Evolutionary conservation across 2,113 vertebrate genomes (phyloP).

Genomic region (Scortum barcoo): DNA sequence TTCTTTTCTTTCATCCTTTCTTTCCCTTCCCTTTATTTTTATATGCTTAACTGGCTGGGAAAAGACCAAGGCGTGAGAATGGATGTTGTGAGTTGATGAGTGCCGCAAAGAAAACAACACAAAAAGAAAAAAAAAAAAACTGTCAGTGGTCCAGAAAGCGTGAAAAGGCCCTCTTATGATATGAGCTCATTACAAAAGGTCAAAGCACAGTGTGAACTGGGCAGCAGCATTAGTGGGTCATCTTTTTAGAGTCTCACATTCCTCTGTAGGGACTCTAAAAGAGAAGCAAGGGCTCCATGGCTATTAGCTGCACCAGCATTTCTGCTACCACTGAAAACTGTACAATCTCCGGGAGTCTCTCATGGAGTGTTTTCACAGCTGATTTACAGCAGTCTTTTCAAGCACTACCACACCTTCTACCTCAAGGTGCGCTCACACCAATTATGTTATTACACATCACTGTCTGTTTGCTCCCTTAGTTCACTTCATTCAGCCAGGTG

Average conservation of each 20-base stretch:
- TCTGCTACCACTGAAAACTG: slow-evolving; percentile 15
- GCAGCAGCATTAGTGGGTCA: slow-evolving; percentile 35
- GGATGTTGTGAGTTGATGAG: slow-evolving; percentile 14
- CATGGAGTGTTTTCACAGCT: slow-evolving; percentile 3
- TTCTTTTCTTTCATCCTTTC: slow-evolving; percentile 31
- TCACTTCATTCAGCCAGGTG: slow-evolving; percentile 10
- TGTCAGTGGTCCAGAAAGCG: slow-evolving; percentile 5
- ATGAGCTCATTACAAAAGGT: slow-evolving; percentile 58
- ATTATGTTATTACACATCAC: not conserved
- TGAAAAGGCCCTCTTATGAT: slow-evolving; percentile 37
- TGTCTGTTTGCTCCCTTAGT: not conserved
- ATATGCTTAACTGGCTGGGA: not conserved
- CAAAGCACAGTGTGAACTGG: slow-evolving; percentile 47
- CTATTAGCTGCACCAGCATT: slow-evolving; percentile 39
- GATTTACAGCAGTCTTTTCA: slow-evolving; percentile 13
- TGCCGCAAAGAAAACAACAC: not conserved
- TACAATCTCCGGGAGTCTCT: slow-evolving; percentile 13
- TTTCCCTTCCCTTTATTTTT: not conserved
- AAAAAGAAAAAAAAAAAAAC: not conserved
- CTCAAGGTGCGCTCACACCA: slow-evolving; percentile 11
- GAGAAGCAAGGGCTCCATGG: slow-evolving; percentile 14
- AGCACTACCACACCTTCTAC: not conserved
- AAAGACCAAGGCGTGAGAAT: slow-evolving; percentile 14
- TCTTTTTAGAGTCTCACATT: slow-evolving; percentile 31
- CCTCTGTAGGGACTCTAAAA: slow-evolving; percentile 23